Base-by-base conservation (phyloP, 2,888 invertebrate species). In the Desoria tigrina region DNA sequence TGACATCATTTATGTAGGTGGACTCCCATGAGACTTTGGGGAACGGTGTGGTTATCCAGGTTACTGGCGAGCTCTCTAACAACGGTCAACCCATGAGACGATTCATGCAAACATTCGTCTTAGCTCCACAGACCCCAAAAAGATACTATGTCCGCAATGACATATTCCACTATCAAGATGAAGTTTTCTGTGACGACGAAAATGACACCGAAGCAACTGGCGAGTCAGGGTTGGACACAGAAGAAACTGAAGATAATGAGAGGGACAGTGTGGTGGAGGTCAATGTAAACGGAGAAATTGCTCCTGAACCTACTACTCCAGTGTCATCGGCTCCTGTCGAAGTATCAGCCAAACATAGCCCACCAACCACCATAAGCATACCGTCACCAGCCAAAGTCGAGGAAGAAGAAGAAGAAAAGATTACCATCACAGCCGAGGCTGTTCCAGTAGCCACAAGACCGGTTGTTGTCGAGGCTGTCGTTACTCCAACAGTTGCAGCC, bases 141-240 rank as follows among this genome's bases (percentile, higher is more conserved):
- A 94, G 95, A 83, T 98, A 95, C 84, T 98, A 97, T 81, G 97
- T 98, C 69, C 94, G 95, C 82, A 98, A 98, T 82, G 97, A 98
- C 83, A 97, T 98, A 81, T 98, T 98, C 83, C 90, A 96, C 73
- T 98, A 97, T 82, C 96, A 96, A 79, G 83, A 87, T 78, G 86
- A 87, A 78, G 84, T 86, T 56, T 86, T 86, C 77, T 82, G 78
- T 27, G 74, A 76, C 54, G 75, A 72, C 23, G 77, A 77, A 26
- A 73, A 68, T 24, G 81, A 81, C 53, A 68, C 76, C 4, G 80
- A 79, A 56, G 64, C 71, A 23, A 68, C 72, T 24, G 68, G 58
- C 32, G 76, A 74, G 49, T 67, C 72, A 45, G 65, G 61, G 60
- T 55, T 74, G 51, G 66, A 76, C 39, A 77, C 77, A 37, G 74